phyloP scores from a whole-genome alignment of 2,888 invertebrate species.

The Oithona nana region DNA sequence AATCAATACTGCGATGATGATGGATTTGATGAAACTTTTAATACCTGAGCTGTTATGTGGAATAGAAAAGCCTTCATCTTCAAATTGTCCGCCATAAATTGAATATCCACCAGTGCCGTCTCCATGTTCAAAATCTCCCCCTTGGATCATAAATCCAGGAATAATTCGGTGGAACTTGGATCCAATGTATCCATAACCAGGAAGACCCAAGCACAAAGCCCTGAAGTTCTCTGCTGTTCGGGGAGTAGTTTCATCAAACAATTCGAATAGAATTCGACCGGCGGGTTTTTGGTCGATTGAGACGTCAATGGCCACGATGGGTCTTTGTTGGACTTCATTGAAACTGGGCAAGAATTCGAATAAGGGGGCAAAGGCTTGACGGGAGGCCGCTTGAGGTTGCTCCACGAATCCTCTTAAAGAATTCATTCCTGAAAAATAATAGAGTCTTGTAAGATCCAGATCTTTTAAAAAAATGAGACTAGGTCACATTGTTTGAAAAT shows the following conservation, averaged over 20 bases:
- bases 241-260: constrained; percentile 28
- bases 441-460: no score
- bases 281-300: constrained; percentile 22
- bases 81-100: constrained; percentile 30
- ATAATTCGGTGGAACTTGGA: constrained; percentile 36
- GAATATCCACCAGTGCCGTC: constrained; percentile 37
- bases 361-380: neutral
- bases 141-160: constrained; percentile 37
- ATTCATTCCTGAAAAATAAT: no score
- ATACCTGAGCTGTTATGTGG: constrained; percentile 32
- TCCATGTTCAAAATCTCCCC: constrained; percentile 38
- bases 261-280: constrained; percentile 27
- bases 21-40: no score
- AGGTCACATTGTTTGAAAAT: no score
- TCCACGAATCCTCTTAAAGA: neutral
- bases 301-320: constrained; percentile 27
- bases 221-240: constrained; percentile 28
- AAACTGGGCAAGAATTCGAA: neutral
- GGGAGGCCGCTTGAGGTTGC: neutral
- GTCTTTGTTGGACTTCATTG: neutral
- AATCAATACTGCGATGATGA: no score
- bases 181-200: constrained; percentile 27
- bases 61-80: constrained; percentile 32
- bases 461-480: no score
- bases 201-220: constrained; percentile 6